A percentile compares a stretch with the other conserved stretches of the same genome.
These are phyloP conservation scores for Leptodactylus fallax DNA, from an alignment of 2,797 vertebrate species.

Conservation along the genomic window DNA sequence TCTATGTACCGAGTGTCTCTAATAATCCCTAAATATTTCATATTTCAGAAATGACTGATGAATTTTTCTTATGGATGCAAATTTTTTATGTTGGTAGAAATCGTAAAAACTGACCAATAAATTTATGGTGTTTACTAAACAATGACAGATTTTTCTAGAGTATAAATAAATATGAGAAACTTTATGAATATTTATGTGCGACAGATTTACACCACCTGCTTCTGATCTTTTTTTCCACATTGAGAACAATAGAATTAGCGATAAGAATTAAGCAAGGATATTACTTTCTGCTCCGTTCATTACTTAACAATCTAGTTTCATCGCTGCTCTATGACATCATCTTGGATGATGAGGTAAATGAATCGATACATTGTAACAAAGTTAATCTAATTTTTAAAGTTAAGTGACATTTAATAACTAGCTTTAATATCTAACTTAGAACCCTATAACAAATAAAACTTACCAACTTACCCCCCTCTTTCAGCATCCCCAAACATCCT, in stretches of 20 bases:
- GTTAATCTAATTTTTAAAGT: too few relatives aligned
- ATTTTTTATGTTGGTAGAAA: constrained; percentile 10
- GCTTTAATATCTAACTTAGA: too few relatives aligned
- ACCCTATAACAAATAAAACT: too few relatives aligned
- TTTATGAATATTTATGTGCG: constrained; percentile 21
- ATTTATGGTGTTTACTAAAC: constrained; percentile 23
- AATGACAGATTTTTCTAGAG: constrained; percentile 7
- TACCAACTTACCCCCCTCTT: too few relatives aligned
- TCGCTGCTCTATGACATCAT: too few relatives aligned
- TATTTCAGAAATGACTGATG: neutral
- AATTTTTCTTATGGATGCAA: neutral
- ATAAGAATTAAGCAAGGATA: neutral
- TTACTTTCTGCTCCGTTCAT: too few relatives aligned
- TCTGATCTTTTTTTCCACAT: constrained; percentile 8
- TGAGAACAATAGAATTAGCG: neutral
- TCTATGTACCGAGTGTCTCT: neutral
- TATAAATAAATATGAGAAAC: constrained; percentile 30
- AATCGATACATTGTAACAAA: neutral
- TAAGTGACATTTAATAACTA: too few relatives aligned
- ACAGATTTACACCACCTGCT: constrained; percentile 24
- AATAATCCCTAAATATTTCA: neutral
- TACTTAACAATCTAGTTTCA: neutral
- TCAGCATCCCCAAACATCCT: too few relatives aligned
- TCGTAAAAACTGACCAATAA: constrained; percentile 16
- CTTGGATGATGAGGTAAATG: neutral